A percentile compares a stretch with the other conserved stretches of the same genome.
These are phyloP conservation scores for Saimiri boliviensis DNA, from an alignment of 2,113 vertebrate species.

Conservation along the genomic window DNA sequence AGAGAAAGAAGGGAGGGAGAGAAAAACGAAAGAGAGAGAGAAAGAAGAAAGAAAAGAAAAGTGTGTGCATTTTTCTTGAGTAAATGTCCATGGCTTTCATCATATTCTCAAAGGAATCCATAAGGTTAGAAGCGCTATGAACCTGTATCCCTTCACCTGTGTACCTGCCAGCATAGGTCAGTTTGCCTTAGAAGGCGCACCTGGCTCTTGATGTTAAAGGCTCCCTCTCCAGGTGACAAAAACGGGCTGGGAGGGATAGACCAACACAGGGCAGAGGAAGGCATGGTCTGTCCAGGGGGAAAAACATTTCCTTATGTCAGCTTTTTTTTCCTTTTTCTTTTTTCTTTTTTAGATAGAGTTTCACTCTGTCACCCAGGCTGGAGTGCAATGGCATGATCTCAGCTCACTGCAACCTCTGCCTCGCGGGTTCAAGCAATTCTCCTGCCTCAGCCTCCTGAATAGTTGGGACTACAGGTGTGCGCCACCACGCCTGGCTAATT, in stretches of 20 bases:
- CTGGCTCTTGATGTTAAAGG: not conserved
- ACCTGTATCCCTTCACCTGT: not conserved
- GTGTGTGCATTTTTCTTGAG: not conserved
- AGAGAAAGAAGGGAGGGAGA: too few species aligned
- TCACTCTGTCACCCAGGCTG: too few species aligned
- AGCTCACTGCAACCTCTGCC: too few species aligned
- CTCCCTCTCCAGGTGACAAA: not conserved
- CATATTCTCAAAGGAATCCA: not conserved
- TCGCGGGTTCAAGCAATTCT: too few species aligned
- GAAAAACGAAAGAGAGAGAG: too few species aligned
- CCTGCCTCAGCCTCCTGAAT: too few species aligned
- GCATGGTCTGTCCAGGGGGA: not conserved
- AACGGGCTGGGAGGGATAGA: accelerated
- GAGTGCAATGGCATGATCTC: too few species aligned
- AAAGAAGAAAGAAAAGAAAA: too few species aligned
- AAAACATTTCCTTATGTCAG: not conserved
- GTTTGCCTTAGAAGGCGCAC: not conserved
- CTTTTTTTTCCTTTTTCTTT: too few species aligned
- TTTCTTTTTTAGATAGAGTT: too few species aligned
- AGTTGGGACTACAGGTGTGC: too few species aligned
- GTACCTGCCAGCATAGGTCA: not conserved
- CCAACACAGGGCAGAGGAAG: not conserved
- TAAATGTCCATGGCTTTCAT: not conserved
- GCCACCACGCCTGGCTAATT: too few species aligned
- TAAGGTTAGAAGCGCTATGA: not conserved